Conservation (phyloP, 2,797 vertebrate species). For the Hydrophis major region DNA sequence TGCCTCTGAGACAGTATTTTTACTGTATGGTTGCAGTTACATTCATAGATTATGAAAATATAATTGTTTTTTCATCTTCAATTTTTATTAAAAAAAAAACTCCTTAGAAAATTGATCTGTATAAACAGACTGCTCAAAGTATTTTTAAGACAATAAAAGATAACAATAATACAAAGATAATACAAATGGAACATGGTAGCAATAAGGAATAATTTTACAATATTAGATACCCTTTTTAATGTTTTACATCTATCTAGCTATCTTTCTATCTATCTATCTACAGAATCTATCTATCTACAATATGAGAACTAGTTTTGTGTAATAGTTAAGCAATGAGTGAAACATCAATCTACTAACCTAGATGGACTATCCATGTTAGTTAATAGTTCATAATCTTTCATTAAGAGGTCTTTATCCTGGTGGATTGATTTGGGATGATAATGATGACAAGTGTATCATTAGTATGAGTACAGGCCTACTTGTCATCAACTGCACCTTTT, state of each 20-base stretch:
- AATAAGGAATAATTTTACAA: constrained; percentile 41
- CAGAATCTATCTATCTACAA: neutral
- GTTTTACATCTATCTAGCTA: neutral
- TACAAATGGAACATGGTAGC: neutral
- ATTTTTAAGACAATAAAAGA: neutral
- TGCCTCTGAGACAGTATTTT: constrained; percentile 1
- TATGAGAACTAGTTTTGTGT: neutral
- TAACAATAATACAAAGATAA: neutral
- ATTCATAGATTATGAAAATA: neutral
- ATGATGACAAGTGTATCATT: neutral
- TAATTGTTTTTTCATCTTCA: constrained; percentile 18
- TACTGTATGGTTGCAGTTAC: constrained; percentile 12
- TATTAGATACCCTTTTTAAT: neutral
- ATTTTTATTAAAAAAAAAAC: neutral
- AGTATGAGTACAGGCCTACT: constrained; percentile 12
- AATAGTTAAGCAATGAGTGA: neutral
- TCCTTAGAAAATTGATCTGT: constrained; percentile 22
- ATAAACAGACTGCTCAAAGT: constrained; percentile 12
- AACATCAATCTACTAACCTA: neutral
- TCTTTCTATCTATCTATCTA: too few relatives aligned
- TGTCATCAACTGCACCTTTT: constrained; percentile 23
- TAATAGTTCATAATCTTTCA: neutral
- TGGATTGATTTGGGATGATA: neutral
- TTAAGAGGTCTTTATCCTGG: neutral
- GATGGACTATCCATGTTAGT: neutral